Evolutionary conservation across 2,797 vertebrate species (phyloP).

Genomic region (Sebastes variabilis): DNA sequence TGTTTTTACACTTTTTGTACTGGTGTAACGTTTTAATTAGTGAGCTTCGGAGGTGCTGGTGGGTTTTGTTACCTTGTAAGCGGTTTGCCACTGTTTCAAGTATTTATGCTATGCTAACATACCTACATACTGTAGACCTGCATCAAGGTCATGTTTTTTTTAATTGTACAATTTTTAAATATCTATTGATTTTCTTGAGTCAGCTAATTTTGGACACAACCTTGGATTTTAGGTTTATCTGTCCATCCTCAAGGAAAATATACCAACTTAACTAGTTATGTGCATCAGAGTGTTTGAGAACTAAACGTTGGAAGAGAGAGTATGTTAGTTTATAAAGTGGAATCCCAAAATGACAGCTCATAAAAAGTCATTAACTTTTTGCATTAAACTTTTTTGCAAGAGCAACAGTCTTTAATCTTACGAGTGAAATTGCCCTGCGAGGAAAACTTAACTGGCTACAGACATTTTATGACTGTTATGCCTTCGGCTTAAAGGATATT

Average conservation of each 20-base stretch:
- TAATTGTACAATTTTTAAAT: neutral
- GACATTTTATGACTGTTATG: conserved; percentile 71
- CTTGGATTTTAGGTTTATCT: neutral
- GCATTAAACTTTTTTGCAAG: conserved; percentile 48
- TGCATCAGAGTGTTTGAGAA: conserved; percentile 16
- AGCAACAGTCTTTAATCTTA: conserved; percentile 70
- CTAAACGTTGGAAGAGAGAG: conserved; percentile 29
- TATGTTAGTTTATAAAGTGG: conserved; percentile 44
- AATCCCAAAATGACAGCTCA: conserved; percentile 58
- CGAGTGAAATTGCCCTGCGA: conserved; percentile 60
- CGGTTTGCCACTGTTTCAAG: neutral
- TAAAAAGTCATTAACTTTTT: conserved; percentile 68
- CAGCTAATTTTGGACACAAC: neutral
- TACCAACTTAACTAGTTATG: conserved; percentile 5
- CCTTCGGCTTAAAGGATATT: conserved; percentile 71
- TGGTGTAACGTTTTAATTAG: neutral
- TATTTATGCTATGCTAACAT: neutral
- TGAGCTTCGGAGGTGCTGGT: neutral
- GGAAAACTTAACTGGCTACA: conserved; percentile 68
- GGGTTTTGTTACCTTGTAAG: neutral
- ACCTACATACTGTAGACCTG: neutral
- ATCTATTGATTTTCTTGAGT: neutral
- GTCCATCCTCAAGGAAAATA: neutral
- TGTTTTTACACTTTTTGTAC: neutral
- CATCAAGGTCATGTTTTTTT: neutral